Evolutionary conservation across 2,113 vertebrate species (phyloP).

Genomic region (Gambusia affinis): DNA sequence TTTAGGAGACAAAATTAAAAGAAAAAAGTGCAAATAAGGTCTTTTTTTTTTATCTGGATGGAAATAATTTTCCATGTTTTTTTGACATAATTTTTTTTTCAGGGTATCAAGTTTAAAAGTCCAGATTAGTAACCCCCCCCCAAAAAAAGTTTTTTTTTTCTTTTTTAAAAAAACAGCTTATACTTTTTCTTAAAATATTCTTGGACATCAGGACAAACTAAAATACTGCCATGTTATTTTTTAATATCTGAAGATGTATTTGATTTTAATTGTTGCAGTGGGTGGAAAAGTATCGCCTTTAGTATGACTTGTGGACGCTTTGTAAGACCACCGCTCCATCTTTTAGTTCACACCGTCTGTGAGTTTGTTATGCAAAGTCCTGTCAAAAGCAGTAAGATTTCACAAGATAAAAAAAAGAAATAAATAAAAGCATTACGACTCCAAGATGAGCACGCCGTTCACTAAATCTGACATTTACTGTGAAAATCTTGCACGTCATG

Average conservation of each 20-base stretch:
- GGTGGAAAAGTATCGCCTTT: background rate
- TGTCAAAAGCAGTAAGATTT: background rate
- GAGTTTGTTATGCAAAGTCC: slow-evolving; percentile 8
- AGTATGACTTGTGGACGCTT: background rate
- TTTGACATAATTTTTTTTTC: background rate
- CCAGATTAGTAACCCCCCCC: background rate
- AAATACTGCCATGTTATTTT: background rate
- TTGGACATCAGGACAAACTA: background rate
- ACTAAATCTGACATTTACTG: slow-evolving; percentile 5
- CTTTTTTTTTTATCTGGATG: background rate
- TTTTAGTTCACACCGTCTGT: background rate
- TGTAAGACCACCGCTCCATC: background rate
- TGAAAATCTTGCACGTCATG: slow-evolving; percentile 3
- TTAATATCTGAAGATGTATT: background rate
- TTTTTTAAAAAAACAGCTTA: too few species aligned
- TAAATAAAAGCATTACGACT: background rate
- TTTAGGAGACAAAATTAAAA: background rate
- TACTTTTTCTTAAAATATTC: background rate
- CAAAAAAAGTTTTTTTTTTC: too few species aligned
- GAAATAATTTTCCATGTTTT: background rate
- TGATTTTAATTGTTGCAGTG: background rate
- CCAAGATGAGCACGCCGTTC: background rate
- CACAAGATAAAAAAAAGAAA: background rate
- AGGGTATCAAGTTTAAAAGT: background rate
- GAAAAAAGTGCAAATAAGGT: too few species aligned